A percentile compares a stretch with the other conserved stretches of the same genome.
These are phyloP conservation scores for Melanaphis sacchari DNA, from an alignment of 1,140 invertebrate genomes.

Conservation along the genomic window DNA sequence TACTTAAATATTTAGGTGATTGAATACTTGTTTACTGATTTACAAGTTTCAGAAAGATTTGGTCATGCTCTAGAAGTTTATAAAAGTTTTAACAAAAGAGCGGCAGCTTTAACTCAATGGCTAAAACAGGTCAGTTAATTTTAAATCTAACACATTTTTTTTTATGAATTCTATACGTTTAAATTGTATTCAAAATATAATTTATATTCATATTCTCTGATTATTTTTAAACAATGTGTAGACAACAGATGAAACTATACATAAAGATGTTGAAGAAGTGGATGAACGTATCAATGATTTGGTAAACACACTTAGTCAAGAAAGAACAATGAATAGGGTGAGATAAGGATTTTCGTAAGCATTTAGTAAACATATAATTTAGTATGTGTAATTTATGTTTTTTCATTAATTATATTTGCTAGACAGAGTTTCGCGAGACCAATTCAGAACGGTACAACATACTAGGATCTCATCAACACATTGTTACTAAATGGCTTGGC, in stretches of 20 bases:
- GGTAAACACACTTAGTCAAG: constrained; percentile 58
- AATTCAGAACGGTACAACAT: constrained; percentile 33
- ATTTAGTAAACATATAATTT: not conserved
- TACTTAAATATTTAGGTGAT: constrained; percentile 63
- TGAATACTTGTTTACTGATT: constrained; percentile 69
- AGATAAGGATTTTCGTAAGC: constrained; percentile 47
- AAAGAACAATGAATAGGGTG: constrained; percentile 59
- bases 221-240: constrained; percentile 27
- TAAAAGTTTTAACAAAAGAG: constrained; percentile 66
- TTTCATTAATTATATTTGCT: constrained; percentile 27
- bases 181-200: not conserved
- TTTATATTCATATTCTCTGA: not conserved
- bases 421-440: constrained; percentile 48
- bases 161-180: not conserved
- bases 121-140: constrained; percentile 66
- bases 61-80: constrained; percentile 67
- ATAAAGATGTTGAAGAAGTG: constrained; percentile 61
- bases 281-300: constrained; percentile 61
- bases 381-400: not conserved
- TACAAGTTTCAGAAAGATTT: constrained; percentile 67
- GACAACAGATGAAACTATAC: constrained; percentile 61
- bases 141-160: not conserved
- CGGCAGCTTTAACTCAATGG: constrained; percentile 69
- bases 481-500: not conserved
- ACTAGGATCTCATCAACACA: not conserved